Evolutionary conservation across 53 echinoderm and acorn worm species (phyloP).

Genomic region (Henricia sp.): DNA sequence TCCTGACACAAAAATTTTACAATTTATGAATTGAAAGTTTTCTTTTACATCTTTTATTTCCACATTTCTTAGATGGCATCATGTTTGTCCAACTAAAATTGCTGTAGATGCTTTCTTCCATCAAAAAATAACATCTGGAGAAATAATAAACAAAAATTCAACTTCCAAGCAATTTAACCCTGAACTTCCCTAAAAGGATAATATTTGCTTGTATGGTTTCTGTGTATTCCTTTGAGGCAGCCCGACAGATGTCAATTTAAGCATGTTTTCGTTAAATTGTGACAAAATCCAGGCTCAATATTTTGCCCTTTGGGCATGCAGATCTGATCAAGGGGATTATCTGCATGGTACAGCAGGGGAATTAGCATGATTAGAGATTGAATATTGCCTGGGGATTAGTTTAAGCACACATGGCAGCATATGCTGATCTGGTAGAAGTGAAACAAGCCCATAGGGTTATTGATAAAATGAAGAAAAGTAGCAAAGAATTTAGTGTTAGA

Average conservation of each 20-base stretch:
- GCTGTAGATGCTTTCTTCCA: not conserved
- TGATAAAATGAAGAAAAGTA: not conserved
- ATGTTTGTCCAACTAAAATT: not conserved
- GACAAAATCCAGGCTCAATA: constrained; percentile 12
- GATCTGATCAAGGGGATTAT: constrained; percentile 40
- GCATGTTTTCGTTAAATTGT: not conserved
- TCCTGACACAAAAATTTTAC: not conserved
- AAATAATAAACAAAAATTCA: not conserved
- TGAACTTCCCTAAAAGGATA: constrained; percentile 13
- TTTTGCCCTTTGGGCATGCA: not conserved
- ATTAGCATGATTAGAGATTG: constrained; percentile 5
- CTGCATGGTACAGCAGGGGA: not conserved
- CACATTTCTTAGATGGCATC: not conserved
- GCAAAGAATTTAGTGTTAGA: not conserved
- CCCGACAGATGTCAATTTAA: constrained; percentile 48
- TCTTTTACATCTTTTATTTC: not conserved
- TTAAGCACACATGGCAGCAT: not conserved
- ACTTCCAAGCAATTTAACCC: not conserved
- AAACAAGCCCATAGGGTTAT: not conserved
- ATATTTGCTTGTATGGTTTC: constrained; percentile 39
- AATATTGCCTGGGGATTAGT: constrained; percentile 33
- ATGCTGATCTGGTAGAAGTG: not conserved
- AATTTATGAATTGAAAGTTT: not conserved
- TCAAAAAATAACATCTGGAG: not conserved
- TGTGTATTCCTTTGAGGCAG: not conserved